Evolutionary conservation across 2,888 invertebrate genomes (phyloP).

Genomic region (Pemphredon lugubris): DNA sequence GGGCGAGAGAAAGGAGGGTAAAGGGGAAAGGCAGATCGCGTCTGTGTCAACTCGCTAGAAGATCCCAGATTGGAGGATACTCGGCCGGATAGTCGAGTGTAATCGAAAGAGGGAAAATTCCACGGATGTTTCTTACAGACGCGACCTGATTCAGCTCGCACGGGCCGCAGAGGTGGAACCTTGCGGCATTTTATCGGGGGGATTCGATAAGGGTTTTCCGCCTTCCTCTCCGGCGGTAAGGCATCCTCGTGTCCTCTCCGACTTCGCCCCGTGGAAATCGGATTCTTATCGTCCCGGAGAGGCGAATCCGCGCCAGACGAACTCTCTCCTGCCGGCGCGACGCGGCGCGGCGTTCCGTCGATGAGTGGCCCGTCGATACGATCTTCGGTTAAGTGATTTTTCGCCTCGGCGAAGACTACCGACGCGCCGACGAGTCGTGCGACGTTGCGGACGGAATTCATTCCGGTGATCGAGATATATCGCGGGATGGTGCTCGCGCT

Average conservation of each 20-base stretch:
- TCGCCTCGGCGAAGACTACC: constrained; percentile 58
- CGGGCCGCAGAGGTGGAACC: constrained; percentile 34
- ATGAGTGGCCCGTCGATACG: constrained; percentile 58
- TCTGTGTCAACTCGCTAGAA: constrained; percentile 16
- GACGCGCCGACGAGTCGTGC: constrained; percentile 32
- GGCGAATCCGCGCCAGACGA: constrained; percentile 52
- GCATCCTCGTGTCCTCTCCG: constrained; percentile 52
- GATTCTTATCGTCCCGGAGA: constrained; percentile 62
- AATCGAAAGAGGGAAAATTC: constrained; percentile 45
- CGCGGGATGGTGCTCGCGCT: background rate
- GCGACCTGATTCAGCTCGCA: constrained; percentile 53
- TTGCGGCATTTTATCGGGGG: constrained; percentile 58
- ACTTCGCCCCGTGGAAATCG: constrained; percentile 55
- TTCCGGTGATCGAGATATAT: constrained; percentile 58
- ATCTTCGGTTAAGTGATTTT: constrained; percentile 68
- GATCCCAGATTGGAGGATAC: constrained; percentile 23
- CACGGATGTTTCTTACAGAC: constrained; percentile 43
- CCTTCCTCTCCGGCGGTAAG: no score
- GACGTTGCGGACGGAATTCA: constrained; percentile 53
- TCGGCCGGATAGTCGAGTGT: constrained; percentile 17
- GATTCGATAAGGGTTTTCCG: constrained; percentile 59
- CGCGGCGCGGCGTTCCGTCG: constrained; percentile 52
- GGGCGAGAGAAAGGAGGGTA: background rate
- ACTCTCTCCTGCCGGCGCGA: constrained; percentile 17
- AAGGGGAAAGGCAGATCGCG: no score